phyloP scores from a whole-genome alignment of 2,113 vertebrate genomes.

The Donacobius atricapilla region DNA sequence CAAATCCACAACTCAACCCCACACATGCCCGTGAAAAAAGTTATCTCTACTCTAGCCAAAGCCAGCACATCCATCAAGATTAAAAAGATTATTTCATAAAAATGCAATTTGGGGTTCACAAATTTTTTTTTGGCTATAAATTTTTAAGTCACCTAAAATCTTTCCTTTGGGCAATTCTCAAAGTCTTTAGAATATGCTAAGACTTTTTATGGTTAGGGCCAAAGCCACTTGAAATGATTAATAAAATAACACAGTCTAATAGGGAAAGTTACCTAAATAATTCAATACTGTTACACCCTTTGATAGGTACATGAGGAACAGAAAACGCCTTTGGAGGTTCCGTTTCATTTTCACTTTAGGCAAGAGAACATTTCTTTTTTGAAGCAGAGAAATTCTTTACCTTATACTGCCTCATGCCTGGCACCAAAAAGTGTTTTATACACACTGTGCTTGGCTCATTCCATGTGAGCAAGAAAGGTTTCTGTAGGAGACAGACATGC shows the following conservation, averaged over 20 bases:
- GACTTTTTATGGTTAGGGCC: not conserved
- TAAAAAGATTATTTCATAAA: not conserved
- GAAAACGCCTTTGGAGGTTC: slow-evolving; percentile 23
- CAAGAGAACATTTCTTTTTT: slow-evolving; percentile 37
- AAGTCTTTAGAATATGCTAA: not conserved
- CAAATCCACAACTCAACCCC: not conserved
- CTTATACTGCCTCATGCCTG: not conserved
- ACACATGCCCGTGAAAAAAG: not conserved
- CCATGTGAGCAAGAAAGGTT: not conserved
- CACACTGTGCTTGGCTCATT: not conserved
- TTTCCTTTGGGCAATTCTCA: not conserved
- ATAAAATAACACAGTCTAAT: not conserved
- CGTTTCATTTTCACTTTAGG: slow-evolving; percentile 48
- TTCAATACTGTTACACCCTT: not conserved
- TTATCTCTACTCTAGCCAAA: not conserved
- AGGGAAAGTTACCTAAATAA: not conserved
- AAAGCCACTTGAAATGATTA: not conserved
- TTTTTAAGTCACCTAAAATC: not conserved
- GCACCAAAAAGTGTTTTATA: not conserved
- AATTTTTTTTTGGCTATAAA: not conserved
- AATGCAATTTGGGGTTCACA: not conserved
- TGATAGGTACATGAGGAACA: not conserved
- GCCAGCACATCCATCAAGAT: not conserved
- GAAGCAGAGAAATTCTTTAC: not conserved
- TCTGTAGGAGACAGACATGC: not conserved